Conservation (phyloP, 1,140 invertebrate genomes). For the Lasaia peninsularis region DNA sequence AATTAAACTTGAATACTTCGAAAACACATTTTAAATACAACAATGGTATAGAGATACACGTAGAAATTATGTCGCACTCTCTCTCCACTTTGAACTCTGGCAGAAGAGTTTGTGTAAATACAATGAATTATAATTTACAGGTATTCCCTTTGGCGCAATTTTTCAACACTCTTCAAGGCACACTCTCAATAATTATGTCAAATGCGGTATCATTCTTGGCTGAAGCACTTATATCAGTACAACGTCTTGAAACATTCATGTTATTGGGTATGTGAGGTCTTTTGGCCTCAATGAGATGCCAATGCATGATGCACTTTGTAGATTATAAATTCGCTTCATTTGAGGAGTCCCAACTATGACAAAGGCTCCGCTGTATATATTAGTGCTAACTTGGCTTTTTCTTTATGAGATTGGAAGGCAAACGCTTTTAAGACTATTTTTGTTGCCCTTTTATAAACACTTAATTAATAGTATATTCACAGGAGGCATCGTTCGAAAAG, state of each 20-base stretch:
- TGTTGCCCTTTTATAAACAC: slow-evolving; percentile 7
- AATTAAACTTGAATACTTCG: neutral
- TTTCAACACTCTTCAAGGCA: slow-evolving; percentile 75
- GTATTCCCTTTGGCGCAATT: slow-evolving; percentile 76
- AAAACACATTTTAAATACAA: neutral
- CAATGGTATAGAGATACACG: neutral
- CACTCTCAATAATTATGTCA: slow-evolving; percentile 85
- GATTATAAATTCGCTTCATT: slow-evolving; percentile 18
- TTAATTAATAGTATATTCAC: neutral
- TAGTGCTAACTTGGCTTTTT: slow-evolving; percentile 13
- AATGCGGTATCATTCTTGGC: slow-evolving; percentile 83
- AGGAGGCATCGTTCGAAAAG: neutral
- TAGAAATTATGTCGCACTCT: neutral
- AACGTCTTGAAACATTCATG: slow-evolving; percentile 82
- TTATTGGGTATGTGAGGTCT: slow-evolving; percentile 79
- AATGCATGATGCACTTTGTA: slow-evolving; percentile 34
- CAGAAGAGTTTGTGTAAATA: slow-evolving; percentile 15
- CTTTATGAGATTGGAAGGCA: slow-evolving; percentile 4
- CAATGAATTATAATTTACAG: slow-evolving; percentile 49
- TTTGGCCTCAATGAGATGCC: slow-evolving; percentile 33
- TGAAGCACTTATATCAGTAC: slow-evolving; percentile 84
- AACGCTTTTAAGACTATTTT: neutral
- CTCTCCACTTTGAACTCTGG: neutral
- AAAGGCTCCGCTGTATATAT: slow-evolving; percentile 30
- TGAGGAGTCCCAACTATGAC: slow-evolving; percentile 49